Evolutionary conservation across 2,888 invertebrate genomes (phyloP).

Genomic region (Melanargia galathea): DNA sequence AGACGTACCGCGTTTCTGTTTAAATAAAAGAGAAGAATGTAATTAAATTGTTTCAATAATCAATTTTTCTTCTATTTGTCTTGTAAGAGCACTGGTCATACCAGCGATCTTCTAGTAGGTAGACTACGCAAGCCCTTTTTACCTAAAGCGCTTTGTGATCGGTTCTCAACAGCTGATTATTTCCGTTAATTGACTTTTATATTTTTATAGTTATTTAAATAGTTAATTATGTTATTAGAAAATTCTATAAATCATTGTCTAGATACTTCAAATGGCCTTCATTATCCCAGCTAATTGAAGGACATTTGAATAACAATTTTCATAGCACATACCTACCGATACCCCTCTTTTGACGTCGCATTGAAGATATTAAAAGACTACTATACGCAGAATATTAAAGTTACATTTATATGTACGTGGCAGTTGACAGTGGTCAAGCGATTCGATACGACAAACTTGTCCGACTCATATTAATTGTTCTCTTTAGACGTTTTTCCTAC

Average conservation of each 20-base stretch:
- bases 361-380: slow-evolving; percentile 32
- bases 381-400: slow-evolving; percentile 46
- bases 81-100: neutral
- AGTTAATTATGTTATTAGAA: slow-evolving; percentile 14
- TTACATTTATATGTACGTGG: slow-evolving; percentile 43
- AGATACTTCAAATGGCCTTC: slow-evolving; percentile 61
- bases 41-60: too few species aligned
- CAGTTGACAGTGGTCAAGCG: neutral
- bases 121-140: neutral
- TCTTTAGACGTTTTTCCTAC: neutral
- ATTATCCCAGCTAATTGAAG: slow-evolving; percentile 76
- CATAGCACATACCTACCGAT: slow-evolving; percentile 42
- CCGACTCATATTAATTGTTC: neutral
- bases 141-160: neutral
- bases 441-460: neutral
- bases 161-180: neutral
- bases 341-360: neutral
- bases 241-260: slow-evolving; percentile 20
- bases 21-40: too few species aligned
- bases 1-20: too few species aligned
- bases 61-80: neutral
- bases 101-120: neutral
- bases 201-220: slow-evolving; percentile 30
- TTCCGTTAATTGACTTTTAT: slow-evolving; percentile 19
- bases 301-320: slow-evolving; percentile 58